Percentiles rank a stretch among this genome's conserved stretches.
phyloP scores from a whole-genome alignment of 2,888 invertebrate species.

The Malthinus seriepunctatus region DNA sequence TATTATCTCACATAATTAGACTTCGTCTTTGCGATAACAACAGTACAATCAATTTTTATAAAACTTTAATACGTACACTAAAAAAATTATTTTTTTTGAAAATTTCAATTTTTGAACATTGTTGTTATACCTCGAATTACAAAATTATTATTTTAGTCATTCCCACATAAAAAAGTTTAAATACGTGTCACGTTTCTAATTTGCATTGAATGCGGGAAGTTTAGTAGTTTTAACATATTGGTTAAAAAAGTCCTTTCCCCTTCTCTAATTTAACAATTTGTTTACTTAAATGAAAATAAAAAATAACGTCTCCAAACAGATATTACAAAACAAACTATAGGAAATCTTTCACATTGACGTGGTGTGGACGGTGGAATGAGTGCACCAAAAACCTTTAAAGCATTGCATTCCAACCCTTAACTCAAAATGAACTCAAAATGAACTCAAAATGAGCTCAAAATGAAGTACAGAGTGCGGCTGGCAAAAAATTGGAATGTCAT shows the following conservation, averaged over 20 bases:
- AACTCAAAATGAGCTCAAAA: too few relatives aligned
- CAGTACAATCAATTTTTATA: too few relatives aligned
- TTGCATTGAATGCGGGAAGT: constrained; percentile 4
- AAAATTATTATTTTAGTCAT: constrained; percentile 2
- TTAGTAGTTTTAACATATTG: constrained; percentile 5
- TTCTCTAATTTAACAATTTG: not conserved
- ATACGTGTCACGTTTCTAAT: constrained; percentile 7
- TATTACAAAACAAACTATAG: too few relatives aligned
- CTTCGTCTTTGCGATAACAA: constrained; percentile 20
- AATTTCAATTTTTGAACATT: not conserved
- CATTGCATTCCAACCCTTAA: too few relatives aligned
- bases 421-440: too few relatives aligned
- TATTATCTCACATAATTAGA: constrained; percentile 31
- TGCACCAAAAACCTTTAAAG: too few relatives aligned
- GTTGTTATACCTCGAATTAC: too few relatives aligned
- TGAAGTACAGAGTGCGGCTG: too few relatives aligned
- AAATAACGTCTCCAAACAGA: not conserved
- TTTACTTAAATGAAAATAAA: not conserved
- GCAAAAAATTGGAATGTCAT: too few relatives aligned
- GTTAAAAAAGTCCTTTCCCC: constrained; percentile 1
- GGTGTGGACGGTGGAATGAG: too few relatives aligned
- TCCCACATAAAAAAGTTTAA: constrained; percentile 5
- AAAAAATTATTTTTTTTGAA: too few relatives aligned
- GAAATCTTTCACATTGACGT: too few relatives aligned
- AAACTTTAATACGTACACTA: constrained; percentile 10